Evolutionary conservation across 2,888 invertebrate genomes (phyloP), one percentile per base, ranked within the genome.

Genomic region (Nomada flava): DNA sequence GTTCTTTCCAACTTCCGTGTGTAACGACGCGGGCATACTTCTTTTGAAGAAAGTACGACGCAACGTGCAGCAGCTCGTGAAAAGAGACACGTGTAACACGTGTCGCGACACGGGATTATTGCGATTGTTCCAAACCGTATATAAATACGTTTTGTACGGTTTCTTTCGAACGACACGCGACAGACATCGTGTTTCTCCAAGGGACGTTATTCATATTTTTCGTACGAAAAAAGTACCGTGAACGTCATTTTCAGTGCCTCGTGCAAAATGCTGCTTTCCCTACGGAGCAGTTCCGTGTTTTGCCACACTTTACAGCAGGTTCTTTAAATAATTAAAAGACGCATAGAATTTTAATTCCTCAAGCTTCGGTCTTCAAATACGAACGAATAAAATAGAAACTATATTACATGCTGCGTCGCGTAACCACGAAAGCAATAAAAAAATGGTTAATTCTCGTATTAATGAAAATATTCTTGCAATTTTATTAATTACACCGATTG

Each of bases 1-100:
- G 60, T 72, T 76, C 73, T 53, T 78, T 69, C 69, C 64, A 53
- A 60, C 57, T 60, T 20, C 13, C 53, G 11, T 13, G 29, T 42
- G 68, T 10, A 47, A 75, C 59, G 44, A 60, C 13, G 13, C 36
- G 52, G n/a, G 60, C 20, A 9, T 55, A 29, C 26, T 64, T 69
- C 29, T 42, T 57, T 65, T 47, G 59, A 26, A 44, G 57, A 52
- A 53, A 72, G 29, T 20, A 20, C 55, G 68, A 50, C 69, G 20
- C 60, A 62, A 57, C 62, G 47, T 44, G 18, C 42, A 20, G 60
- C 10, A 23, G 52, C 11, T 11, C 26, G 65, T n/a, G 42, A 18
- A 36, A 20, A 11, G 53, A 29, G 65, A 65, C 47, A 50, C 11
- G 52, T 75, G 18, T 42, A 20, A 36, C 50, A 50, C 18, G 10